These are phyloP conservation scores for Melanotaenia parkinsoni DNA, from an alignment of 2,797 vertebrate species.

Conservation along the genomic window DNA sequence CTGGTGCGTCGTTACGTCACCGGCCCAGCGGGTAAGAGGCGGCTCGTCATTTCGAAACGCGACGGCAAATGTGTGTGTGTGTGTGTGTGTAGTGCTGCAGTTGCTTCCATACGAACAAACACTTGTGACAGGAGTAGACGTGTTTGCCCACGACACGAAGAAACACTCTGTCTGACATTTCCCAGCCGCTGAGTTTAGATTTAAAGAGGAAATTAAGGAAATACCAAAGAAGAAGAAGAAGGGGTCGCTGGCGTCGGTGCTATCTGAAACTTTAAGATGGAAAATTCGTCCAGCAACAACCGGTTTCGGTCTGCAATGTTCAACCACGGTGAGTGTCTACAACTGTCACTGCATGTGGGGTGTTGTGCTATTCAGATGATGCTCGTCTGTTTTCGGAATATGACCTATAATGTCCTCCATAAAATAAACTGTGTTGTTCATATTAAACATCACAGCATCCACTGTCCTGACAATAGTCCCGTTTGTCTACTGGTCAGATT, in stretches of 20 bases:
- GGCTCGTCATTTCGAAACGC: slow-evolving; percentile 3
- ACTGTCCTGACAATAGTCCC: background rate
- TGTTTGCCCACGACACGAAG: slow-evolving; percentile 50
- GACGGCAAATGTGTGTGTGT: background rate
- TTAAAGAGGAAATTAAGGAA: slow-evolving; percentile 32
- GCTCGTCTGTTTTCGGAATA: background rate
- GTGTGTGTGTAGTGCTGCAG: background rate
- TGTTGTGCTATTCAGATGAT: slow-evolving; percentile 12
- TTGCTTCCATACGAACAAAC: slow-evolving; percentile 5
- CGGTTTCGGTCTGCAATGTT: slow-evolving; percentile 80
- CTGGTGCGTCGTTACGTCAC: slow-evolving; percentile 75
- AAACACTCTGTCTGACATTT: slow-evolving; percentile 30
- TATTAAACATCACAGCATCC: background rate
- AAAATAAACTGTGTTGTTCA: background rate
- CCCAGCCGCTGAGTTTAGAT: slow-evolving; percentile 18
- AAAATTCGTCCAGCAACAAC: slow-evolving; percentile 77
- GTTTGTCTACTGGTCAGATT: background rate
- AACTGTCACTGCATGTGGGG: slow-evolving; percentile 4
- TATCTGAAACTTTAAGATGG: slow-evolving; percentile 75
- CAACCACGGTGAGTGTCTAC: slow-evolving; percentile 82
- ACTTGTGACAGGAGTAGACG: slow-evolving; percentile 28
- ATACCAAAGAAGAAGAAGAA: slow-evolving; percentile 33
- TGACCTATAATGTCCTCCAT: background rate
- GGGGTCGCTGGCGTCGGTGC: slow-evolving; percentile 21
- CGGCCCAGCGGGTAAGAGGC: slow-evolving; percentile 24